These are phyloP conservation scores for Probosciger aterrimus DNA, from an alignment of 2,113 vertebrate species.

Conservation along the genomic window DNA sequence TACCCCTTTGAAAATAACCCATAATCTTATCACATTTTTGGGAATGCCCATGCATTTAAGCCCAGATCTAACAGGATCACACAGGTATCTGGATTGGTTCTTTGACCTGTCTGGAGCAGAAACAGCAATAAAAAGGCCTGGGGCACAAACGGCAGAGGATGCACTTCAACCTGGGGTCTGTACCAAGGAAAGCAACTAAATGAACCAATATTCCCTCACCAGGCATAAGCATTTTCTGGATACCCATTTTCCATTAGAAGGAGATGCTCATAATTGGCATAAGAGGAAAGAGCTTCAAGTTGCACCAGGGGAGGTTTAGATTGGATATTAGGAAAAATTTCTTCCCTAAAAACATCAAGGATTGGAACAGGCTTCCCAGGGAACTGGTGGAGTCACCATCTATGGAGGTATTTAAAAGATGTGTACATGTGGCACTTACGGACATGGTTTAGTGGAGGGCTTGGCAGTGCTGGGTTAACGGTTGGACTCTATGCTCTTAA, in stretches of 20 bases:
- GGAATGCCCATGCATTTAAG: background rate
- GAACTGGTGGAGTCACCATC: background rate
- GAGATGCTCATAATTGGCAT: background rate
- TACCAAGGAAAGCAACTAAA: background rate
- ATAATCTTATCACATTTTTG: background rate
- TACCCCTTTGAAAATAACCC: background rate
- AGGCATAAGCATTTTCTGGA: background rate
- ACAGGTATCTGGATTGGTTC: background rate
- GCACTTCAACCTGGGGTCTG: background rate
- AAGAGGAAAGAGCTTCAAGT: background rate
- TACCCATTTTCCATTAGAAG: background rate
- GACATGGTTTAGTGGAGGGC: background rate
- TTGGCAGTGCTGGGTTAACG: background rate
- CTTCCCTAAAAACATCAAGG: background rate
- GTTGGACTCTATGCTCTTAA: background rate
- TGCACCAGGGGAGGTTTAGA: background rate
- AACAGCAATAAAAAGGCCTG: background rate
- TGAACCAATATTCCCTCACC: background rate
- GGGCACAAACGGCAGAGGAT: background rate
- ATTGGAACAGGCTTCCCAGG: background rate
- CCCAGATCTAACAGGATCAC: background rate
- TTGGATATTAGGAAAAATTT: background rate
- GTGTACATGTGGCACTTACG: background rate
- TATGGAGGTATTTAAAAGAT: background rate
- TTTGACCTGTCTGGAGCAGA: background rate